phyloP scores from a whole-genome alignment of 2,888 invertebrate genomes.

The Uloborus plumipes region DNA sequence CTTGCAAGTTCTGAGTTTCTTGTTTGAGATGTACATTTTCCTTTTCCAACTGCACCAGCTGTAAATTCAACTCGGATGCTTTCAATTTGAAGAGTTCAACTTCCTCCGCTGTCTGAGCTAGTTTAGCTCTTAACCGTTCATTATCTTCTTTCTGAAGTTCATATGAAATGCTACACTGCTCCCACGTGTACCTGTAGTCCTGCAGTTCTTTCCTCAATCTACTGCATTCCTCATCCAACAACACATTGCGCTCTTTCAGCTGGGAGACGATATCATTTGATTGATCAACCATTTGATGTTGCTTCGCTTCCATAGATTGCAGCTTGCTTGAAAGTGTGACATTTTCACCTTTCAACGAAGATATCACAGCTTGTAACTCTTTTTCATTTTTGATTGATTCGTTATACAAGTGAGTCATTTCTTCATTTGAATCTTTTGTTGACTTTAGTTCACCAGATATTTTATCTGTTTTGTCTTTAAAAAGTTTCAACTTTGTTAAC shows the following conservation, averaged over 20 bases:
- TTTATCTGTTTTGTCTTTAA: conserved; percentile 76
- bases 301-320: conserved; percentile 83
- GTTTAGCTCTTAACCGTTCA: conserved; percentile 79
- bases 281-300: conserved; percentile 32
- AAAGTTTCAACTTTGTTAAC: conserved; percentile 86
- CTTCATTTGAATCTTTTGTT: conserved; percentile 8
- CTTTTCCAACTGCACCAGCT: conserved; percentile 78
- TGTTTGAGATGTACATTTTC: conserved; percentile 34
- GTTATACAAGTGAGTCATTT: neutral
- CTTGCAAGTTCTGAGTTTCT: conserved; percentile 46
- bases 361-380: neutral
- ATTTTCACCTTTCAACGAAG: conserved; percentile 66
- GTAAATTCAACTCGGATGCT: conserved; percentile 9
- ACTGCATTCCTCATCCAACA: conserved; percentile 68
- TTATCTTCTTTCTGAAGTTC: conserved; percentile 83
- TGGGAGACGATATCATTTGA: conserved; percentile 27
- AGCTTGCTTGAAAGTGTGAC: conserved; percentile 79
- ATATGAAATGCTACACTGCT: conserved; percentile 81
- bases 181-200: conserved; percentile 79
- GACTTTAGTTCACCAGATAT: conserved; percentile 68
- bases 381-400: conserved; percentile 10
- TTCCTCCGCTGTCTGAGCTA: conserved; percentile 25
- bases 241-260: conserved; percentile 31
- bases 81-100: conserved; percentile 13
- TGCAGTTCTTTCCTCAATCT: conserved; percentile 77